A percentile compares a stretch with the other conserved stretches of the same genome.
These are phyloP conservation scores for Aurelia aurita DNA, from an alignment of 30 jellyfish, hydroid and myxozoan genomes.

Conservation along the genomic window DNA sequence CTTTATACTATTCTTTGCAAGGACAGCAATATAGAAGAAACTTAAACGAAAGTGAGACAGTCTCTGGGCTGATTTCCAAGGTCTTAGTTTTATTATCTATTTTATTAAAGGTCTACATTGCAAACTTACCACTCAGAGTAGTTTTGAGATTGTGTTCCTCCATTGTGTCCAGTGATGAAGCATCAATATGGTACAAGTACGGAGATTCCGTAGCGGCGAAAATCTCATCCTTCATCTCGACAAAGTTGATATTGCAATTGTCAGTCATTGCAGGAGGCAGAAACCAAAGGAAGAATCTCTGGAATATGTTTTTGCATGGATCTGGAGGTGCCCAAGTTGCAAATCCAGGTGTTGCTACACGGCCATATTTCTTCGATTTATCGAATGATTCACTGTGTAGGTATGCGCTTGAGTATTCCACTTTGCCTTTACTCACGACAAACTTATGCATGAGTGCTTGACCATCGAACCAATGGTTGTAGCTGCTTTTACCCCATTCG, in stretches of 20 bases:
- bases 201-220: conserved; percentile 39
- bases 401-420: background rate
- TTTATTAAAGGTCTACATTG: too few relatives aligned
- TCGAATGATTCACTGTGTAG: background rate
- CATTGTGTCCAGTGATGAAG: too few relatives aligned
- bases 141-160: too few relatives aligned
- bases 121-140: too few relatives aligned
- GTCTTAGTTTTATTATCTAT: too few relatives aligned
- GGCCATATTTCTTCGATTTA: background rate
- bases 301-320: conserved; percentile 68
- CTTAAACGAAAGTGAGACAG: too few relatives aligned
- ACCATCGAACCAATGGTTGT: conserved; percentile 87
- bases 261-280: conserved; percentile 1
- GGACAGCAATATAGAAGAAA: too few relatives aligned
- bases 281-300: conserved; percentile 33
- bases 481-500: conserved; percentile 67
- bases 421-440: conserved; percentile 61
- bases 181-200: too few relatives aligned
- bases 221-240: conserved; percentile 23
- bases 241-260: conserved; percentile 49
- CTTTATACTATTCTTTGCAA: too few relatives aligned
- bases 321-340: conserved; percentile 67
- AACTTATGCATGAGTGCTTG: conserved; percentile 58
- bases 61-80: too few relatives aligned
- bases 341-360: background rate